Evolutionary conservation across 2,113 vertebrate genomes (phyloP), one percentile per base, ranked within the genome.

Genomic region (Agapornis roseicollis): DNA sequence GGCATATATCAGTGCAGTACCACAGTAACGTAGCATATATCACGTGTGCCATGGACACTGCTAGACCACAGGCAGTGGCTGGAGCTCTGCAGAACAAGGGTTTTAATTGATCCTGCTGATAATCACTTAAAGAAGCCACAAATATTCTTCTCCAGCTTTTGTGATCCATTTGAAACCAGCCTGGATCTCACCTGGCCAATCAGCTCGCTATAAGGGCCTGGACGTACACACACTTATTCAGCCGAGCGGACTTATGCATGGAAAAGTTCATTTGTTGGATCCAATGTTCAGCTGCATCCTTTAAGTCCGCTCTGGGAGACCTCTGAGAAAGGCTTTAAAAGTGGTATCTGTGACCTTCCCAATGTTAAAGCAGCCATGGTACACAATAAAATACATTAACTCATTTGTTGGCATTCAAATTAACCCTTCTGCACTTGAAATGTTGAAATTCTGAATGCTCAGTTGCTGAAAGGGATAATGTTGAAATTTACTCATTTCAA

Each of bases 11-110:
- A 41, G 65, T 7, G 50, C 39, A 41, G 53, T 9, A 47, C 11
- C 37, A 14, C 31, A 28, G 17, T 13, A 41, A 50, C 2, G 0
- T 1, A 7, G 85, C 56, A 46, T 4, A 1, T 2, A 24, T 41
- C 31, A 49, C 35, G 46, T 12, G 35, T 29, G 31, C 63, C 68
- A 12, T 0, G 5, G 55, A 16, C 50, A 46, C 20, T 11, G 35
- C 49, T 4, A 20, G 35, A 46, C 24, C 53, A 44, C 52, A 31
- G 49, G 72, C 60, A 28, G 80, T 0, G 1, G 52, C 19, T n/a
- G 37, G n/a, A 42, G 82, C 72, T 72, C n/a, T 39, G 77, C 49
- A 53, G 49, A 70, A 7, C 13, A 17, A 37, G 25, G 28, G 3
- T 8, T 47, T 39, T 9, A n/a, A 12, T 64, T 29, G n/a, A 19